phyloP scores from a whole-genome alignment of 2,797 vertebrate genomes.

The Tenualosa thibaudeaui region DNA sequence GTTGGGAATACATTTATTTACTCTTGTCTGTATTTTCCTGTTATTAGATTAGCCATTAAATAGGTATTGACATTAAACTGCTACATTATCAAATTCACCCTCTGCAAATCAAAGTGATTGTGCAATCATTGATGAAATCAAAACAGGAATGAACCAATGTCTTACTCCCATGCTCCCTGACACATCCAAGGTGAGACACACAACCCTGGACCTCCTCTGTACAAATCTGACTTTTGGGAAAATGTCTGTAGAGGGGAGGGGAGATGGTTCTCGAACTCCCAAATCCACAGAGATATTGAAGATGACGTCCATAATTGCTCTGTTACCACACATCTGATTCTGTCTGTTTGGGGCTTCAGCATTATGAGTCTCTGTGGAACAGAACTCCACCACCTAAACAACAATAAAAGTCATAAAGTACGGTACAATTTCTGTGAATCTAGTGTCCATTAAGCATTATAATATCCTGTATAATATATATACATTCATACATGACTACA shows the following conservation, averaged over 20 bases:
- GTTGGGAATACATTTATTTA: no score
- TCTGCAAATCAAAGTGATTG: no score
- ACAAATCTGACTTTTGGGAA: constrained; percentile 53
- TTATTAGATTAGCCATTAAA: no score
- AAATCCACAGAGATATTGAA: constrained; percentile 61
- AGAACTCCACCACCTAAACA: constrained; percentile 58
- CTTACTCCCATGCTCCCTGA: constrained; percentile 48
- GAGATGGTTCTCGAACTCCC: constrained; percentile 40
- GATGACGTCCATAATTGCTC: constrained; percentile 67
- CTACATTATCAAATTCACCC: no score
- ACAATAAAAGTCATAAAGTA: no score
- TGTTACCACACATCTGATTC: constrained; percentile 66
- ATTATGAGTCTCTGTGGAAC: constrained; percentile 63
- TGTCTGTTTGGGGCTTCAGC: constrained; percentile 68
- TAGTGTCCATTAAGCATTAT: no score
- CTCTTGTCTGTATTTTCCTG: no score
- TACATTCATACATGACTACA: no score
- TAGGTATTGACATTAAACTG: no score
- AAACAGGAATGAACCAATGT: neutral
- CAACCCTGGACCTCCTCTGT: constrained; percentile 57
- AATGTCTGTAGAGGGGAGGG: neutral
- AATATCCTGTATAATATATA: no score
- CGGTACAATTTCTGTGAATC: no score
- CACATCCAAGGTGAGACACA: constrained; percentile 72
- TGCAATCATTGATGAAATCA: no score